These are phyloP conservation scores for Oreamnos americanus DNA, from an alignment of 2,113 vertebrate species.

Conservation along the genomic window DNA sequence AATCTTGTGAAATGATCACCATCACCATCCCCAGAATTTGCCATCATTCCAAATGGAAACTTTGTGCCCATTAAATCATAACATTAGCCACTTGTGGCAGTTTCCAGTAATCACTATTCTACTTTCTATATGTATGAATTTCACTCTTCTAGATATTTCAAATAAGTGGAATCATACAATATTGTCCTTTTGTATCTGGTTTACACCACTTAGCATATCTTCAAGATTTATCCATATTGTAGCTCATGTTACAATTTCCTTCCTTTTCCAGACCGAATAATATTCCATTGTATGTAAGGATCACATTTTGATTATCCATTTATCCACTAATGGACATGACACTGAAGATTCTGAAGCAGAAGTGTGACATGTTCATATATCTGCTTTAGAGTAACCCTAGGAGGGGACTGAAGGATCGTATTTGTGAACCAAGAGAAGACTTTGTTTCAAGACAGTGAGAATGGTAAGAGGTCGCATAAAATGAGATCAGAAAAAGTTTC, in stretches of 20 bases:
- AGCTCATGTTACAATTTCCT: neutral
- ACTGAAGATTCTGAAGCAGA: neutral
- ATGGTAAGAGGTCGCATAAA: neutral
- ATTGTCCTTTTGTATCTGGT: neutral
- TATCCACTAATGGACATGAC: neutral
- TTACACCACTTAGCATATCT: neutral
- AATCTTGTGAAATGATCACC: neutral
- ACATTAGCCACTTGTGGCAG: neutral
- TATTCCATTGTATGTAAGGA: neutral
- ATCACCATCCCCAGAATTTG: neutral
- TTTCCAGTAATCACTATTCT: neutral
- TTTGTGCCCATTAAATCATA: neutral
- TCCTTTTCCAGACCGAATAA: neutral
- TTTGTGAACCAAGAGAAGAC: neutral
- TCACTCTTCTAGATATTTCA: neutral
- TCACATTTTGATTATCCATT: neutral
- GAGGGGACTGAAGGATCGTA: neutral
- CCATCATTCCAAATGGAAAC: neutral
- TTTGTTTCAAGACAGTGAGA: neutral
- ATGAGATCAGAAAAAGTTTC: neutral
- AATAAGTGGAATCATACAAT: neutral
- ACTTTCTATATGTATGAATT: neutral
- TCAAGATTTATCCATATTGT: neutral
- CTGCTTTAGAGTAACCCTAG: neutral
- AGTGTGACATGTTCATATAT: neutral